A percentile compares a stretch with the other conserved stretches of the same genome.
Evolutionary conservation across 92 coral and sea anemone genomes (phyloP).

Genomic region (Parazoanthus atlanticus): DNA sequence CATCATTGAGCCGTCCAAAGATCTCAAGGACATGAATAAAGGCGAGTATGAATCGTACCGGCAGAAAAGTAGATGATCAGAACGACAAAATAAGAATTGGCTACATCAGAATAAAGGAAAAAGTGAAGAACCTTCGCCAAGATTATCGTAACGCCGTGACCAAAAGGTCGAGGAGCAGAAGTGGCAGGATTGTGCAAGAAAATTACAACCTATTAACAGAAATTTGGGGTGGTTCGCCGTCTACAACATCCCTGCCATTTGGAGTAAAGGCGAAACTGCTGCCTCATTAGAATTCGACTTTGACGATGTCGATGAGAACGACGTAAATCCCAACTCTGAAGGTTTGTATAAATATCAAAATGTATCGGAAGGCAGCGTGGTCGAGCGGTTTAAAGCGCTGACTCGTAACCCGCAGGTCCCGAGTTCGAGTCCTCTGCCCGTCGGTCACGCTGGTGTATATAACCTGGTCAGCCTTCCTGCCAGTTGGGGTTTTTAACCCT

Average conservation of each 20-base stretch:
- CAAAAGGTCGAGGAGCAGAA: not conserved
- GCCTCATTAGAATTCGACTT: not conserved
- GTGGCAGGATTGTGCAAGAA: not conserved
- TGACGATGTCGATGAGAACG: not conserved
- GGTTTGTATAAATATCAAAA: not conserved
- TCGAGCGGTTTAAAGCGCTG: too few species aligned
- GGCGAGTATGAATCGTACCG: not conserved
- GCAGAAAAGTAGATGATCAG: not conserved
- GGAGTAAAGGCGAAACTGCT: conserved; percentile 10
- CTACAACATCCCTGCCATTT: conserved; percentile 9
- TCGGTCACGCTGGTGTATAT: too few species aligned
- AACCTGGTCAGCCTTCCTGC: too few species aligned
- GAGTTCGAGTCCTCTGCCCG: too few species aligned
- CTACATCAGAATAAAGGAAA: not conserved
- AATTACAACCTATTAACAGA: not conserved
- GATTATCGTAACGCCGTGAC: not conserved
- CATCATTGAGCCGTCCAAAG: not conserved
- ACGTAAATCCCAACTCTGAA: not conserved
- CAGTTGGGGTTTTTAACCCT: too few species aligned
- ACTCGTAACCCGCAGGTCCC: too few species aligned
- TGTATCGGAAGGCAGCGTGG: too few species aligned
- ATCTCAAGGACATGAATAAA: not conserved
- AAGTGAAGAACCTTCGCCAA: not conserved
- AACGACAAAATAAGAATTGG: not conserved
- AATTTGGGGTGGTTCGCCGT: not conserved